phyloP scores from a whole-genome alignment of 2,888 invertebrate genomes.

The Oscheius sp. region DNA sequence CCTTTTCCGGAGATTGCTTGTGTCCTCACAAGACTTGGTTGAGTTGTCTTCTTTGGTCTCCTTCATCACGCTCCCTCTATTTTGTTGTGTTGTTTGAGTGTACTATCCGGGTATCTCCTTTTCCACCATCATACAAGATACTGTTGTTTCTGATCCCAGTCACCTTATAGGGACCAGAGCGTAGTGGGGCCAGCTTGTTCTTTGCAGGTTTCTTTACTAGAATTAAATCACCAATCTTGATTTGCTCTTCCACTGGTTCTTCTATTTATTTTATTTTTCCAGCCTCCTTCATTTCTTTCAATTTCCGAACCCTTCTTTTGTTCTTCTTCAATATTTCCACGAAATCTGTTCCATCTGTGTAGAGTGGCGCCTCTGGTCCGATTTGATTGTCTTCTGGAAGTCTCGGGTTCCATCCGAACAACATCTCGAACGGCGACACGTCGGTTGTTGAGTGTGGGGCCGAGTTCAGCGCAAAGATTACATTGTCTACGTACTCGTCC shows the following conservation, averaged over 20 bases:
- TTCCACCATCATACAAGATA: too few species aligned
- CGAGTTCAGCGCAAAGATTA: slow-evolving; percentile 26
- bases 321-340: background rate
- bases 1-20: too few species aligned
- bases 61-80: too few species aligned
- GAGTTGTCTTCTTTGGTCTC: too few species aligned
- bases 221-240: slow-evolving; percentile 7
- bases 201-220: slow-evolving; percentile 11
- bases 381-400: slow-evolving; percentile 2
- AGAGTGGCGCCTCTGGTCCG: background rate
- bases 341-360: background rate
- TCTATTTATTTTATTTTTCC: background rate
- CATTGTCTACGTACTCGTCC: slow-evolving; percentile 11
- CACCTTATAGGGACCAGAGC: slow-evolving; percentile 25
- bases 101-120: too few species aligned
- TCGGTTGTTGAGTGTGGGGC: background rate
- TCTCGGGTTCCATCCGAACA: slow-evolving; percentile 20
- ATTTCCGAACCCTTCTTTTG: background rate
- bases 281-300: background rate
- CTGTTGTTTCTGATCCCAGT: background rate
- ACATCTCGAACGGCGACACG: background rate
- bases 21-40: too few species aligned
- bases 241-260: background rate
- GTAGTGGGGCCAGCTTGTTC: slow-evolving; percentile 26
- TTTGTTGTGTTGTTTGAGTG: too few species aligned